Evolutionary conservation across 35 echinoderm and acorn worm species (phyloP), one percentile per base, ranked within the genome.

Genomic region (Heliocidaris tuberculata): DNA sequence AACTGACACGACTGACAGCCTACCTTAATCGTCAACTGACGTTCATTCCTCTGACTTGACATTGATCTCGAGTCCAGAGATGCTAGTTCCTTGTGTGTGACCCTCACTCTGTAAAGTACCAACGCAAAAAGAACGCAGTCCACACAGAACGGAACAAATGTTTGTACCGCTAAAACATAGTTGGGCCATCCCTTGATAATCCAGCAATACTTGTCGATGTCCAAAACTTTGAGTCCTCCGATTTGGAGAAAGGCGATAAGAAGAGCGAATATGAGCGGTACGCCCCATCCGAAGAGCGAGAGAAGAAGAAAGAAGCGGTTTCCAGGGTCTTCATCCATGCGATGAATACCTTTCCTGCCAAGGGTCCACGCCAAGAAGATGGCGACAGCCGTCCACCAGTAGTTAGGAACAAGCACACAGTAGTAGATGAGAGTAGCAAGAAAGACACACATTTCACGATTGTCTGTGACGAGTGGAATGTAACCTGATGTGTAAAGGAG

Each of bases 381-480:
- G 50, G 91, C 91, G 12, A 93, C 91, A 56, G 91, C 47, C 13
- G 47, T 93, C 91, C 91, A 93, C 91, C 91, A 93, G 50, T 93
- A 93, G 91, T 59, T 93, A 11, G 91, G 91, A 13, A 31, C 50
- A 31, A 93, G 47, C 30, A 93, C 49, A n/a, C 59, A 12, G 91
- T 56, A 93, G 50, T 93, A 93, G 29, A 93, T 32, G 29, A 59
- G n/a, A 49, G 91, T 93, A 48, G 91, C 91, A 21, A 93, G n/a
- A 13, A 93, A 93, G 91, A 93, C 50, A 59, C 91, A 93, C 9
- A 93, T 2, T 52, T 13, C 13, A 59, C 24, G 29, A 59, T 93
- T 59, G 11, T 31, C 50, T 24, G 48, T 93, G 11, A 29, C 9
- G 9, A 93, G 50, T 59, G 91, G 91, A 8, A 93, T 93, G 50